Conservation (phyloP, 2,797 vertebrate species). For the Merluccius polli region DNA sequence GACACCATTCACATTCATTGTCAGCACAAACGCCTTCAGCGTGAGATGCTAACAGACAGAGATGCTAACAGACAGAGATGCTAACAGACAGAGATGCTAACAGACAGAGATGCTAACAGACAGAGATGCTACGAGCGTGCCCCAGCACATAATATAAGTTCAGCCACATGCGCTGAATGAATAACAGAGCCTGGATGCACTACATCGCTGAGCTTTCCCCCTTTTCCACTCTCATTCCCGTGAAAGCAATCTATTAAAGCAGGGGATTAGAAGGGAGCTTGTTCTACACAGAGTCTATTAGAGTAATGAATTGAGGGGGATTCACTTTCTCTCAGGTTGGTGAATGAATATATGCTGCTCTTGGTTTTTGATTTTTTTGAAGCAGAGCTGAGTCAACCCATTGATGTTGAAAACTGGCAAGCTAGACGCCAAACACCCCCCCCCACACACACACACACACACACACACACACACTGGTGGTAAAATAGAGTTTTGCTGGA, state of each 20-base stretch:
- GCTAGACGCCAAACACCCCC: neutral
- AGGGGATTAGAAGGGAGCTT: conserved; percentile 61
- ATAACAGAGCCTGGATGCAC: neutral
- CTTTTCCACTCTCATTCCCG: conserved; percentile 51
- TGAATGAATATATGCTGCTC: conserved; percentile 33
- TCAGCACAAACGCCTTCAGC: conserved; percentile 47
- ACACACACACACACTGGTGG: neutral
- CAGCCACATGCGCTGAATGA: neutral
- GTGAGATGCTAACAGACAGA: conserved; percentile 5
- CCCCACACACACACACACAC: too few species aligned
- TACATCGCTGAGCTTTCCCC: conserved; percentile 8
- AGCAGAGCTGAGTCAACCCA: neutral
- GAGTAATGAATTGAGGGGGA: conserved; percentile 59
- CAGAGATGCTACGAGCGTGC: conserved; percentile 40
- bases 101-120: neutral
- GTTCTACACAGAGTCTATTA: conserved; percentile 53
- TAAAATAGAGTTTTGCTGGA: neutral
- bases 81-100: too few species aligned
- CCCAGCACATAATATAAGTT: neutral
- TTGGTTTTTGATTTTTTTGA: neutral
- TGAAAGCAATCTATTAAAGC: conserved; percentile 65
- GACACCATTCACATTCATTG: conserved; percentile 54
- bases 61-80: too few species aligned
- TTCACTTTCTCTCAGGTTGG: conserved; percentile 44
- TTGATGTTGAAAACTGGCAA: neutral